phyloP scores from a whole-genome alignment of 2,113 vertebrate genomes.

The Leucoraja erinaceus region DNA sequence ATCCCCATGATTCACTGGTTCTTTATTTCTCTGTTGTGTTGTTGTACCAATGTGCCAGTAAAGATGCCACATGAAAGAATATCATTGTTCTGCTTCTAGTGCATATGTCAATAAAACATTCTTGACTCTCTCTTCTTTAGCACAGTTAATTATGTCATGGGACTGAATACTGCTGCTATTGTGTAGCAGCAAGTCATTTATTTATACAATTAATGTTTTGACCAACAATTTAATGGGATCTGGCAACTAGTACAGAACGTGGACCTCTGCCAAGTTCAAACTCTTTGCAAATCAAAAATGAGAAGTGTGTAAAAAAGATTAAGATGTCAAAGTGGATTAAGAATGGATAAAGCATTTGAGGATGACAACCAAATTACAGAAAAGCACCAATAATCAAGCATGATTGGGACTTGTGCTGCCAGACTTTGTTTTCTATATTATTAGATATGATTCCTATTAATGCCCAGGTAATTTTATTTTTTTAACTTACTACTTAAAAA shows the following conservation, averaged over 20 bases:
- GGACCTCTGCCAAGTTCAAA: constrained; percentile 13
- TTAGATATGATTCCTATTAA: too few species aligned
- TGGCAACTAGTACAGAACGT: neutral
- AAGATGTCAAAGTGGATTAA: neutral
- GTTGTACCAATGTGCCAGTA: too few species aligned
- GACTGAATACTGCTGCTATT: neutral
- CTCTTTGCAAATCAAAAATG: neutral
- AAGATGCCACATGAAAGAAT: too few species aligned
- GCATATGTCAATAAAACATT: too few species aligned
- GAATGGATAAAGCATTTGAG: neutral
- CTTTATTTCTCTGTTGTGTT: too few species aligned
- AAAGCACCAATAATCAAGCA: too few species aligned
- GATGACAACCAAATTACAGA: neutral
- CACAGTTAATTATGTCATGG: neutral
- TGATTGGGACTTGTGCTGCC: too few species aligned
- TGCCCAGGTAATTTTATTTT: too few species aligned
- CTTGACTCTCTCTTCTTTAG: neutral
- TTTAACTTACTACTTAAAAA: too few species aligned
- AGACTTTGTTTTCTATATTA: too few species aligned
- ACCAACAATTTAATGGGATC: neutral
- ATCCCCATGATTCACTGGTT: neutral
- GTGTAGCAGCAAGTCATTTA: neutral
- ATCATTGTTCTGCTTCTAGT: too few species aligned
- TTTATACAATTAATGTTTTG: neutral
- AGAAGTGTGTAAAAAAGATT: neutral